Conservation (phyloP, 2,888 invertebrate genomes). For the Helleia helle region DNA sequence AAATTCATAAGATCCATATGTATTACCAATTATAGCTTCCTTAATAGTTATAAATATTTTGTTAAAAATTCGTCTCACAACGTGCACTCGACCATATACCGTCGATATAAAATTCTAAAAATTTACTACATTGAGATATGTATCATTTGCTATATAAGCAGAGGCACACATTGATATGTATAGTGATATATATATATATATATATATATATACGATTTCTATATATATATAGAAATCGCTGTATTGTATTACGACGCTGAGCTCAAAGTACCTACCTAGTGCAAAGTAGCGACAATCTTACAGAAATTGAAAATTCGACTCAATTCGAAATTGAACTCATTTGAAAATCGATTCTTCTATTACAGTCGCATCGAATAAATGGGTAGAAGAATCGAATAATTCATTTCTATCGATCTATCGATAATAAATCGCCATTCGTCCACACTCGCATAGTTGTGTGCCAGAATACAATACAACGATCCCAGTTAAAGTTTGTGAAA, state of each 20-base stretch:
- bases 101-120: slow-evolving; percentile 60
- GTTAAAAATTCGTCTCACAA: slow-evolving; percentile 61
- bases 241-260: slow-evolving; percentile 1
- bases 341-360: too few relatives aligned
- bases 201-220: too few relatives aligned
- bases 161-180: slow-evolving; percentile 73
- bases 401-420: too few relatives aligned
- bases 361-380: too few relatives aligned
- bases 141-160: slow-evolving; percentile 64
- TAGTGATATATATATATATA: too few relatives aligned
- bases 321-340: too few relatives aligned
- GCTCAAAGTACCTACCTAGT: too few relatives aligned
- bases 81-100: slow-evolving; percentile 48
- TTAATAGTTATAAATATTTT: slow-evolving; percentile 59
- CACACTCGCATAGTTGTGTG: too few relatives aligned
- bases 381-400: too few relatives aligned
- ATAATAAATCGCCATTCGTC: too few relatives aligned
- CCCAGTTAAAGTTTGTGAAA: slow-evolving; percentile 30
- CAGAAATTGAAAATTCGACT: background rate
- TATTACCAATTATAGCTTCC: slow-evolving; percentile 62
- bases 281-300: background rate
- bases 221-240: background rate
- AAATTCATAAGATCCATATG: slow-evolving; percentile 68
- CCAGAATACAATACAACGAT: slow-evolving; percentile 12
- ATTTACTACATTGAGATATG: slow-evolving; percentile 64